phyloP scores from a whole-genome alignment of 2,113 vertebrate species.

The Podarcis cretensis region DNA sequence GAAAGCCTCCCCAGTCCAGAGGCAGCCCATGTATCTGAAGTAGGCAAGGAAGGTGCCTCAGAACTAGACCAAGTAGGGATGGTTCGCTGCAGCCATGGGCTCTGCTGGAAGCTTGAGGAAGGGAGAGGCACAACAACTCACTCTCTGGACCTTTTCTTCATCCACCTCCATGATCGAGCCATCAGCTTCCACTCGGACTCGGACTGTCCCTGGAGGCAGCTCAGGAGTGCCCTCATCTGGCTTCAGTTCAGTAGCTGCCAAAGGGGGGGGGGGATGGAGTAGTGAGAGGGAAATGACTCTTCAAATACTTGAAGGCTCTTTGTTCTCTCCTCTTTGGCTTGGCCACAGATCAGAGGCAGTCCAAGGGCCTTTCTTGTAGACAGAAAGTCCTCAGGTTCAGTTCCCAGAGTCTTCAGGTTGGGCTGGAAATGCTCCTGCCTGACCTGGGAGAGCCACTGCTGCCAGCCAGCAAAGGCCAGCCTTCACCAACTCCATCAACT shows the following conservation, averaged over 20 bases:
- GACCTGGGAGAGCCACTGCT: no score
- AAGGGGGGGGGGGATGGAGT: neutral
- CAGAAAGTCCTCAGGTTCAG: no score
- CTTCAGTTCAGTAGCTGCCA: slow-evolving; percentile 90
- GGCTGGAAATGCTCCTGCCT: no score
- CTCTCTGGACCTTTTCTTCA: slow-evolving; percentile 84
- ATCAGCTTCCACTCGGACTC: slow-evolving; percentile 81
- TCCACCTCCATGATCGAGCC: slow-evolving; percentile 79
- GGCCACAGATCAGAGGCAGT: no score
- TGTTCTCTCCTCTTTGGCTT: no score
- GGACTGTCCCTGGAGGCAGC: slow-evolving; percentile 80
- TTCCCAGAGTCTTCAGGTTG: no score
- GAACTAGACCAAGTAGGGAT: neutral
- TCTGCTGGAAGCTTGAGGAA: no score
- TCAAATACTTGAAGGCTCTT: neutral
- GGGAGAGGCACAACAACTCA: slow-evolving; percentile 50
- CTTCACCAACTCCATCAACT: no score
- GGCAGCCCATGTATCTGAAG: neutral
- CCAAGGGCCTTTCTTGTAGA: no score
- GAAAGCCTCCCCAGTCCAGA: neutral
- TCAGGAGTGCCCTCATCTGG: slow-evolving; percentile 93
- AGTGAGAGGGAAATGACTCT: neutral
- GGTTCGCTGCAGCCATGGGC: neutral
- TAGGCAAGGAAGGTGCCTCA: neutral
- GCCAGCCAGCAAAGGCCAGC: no score